Conservation (phyloP, 2,888 invertebrate species). For the Idaea biselata region DNA sequence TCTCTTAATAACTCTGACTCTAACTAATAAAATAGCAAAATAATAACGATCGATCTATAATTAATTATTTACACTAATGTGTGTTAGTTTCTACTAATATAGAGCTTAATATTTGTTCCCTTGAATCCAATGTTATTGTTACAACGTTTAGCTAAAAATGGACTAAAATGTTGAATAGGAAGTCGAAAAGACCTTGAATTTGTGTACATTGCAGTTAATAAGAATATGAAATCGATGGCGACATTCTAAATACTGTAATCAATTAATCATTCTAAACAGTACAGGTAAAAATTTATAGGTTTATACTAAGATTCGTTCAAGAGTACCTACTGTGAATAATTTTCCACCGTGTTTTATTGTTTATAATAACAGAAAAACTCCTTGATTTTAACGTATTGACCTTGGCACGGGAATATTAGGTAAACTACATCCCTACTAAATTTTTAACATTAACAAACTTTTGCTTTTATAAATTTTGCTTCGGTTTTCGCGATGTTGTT, state of each 20-base stretch:
- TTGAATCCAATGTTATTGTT: conserved; percentile 47
- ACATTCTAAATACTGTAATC: not conserved
- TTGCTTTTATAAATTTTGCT: no score
- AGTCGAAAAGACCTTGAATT: conserved; percentile 1
- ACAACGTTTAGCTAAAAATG: conserved; percentile 30
- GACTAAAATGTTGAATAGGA: conserved; percentile 9
- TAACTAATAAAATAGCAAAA: not conserved
- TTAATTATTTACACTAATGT: not conserved
- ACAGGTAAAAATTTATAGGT: no score
- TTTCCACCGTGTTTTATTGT: no score
- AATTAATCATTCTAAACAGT: not conserved
- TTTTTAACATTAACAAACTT: no score
- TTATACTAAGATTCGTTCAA: no score
- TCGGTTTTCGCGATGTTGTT: no score
- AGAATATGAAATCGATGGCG: not conserved
- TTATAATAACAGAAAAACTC: no score
- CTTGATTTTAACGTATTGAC: no score
- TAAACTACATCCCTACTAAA: no score
- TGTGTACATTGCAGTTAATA: not conserved
- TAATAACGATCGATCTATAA: no score
- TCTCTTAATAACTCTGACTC: not conserved
- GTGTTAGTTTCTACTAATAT: not conserved
- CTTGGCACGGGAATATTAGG: no score
- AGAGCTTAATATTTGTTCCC: conserved; percentile 21
- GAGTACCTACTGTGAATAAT: no score